Conservation (phyloP, 2,888 invertebrate genomes). For the Luperina nickerlii region DNA sequence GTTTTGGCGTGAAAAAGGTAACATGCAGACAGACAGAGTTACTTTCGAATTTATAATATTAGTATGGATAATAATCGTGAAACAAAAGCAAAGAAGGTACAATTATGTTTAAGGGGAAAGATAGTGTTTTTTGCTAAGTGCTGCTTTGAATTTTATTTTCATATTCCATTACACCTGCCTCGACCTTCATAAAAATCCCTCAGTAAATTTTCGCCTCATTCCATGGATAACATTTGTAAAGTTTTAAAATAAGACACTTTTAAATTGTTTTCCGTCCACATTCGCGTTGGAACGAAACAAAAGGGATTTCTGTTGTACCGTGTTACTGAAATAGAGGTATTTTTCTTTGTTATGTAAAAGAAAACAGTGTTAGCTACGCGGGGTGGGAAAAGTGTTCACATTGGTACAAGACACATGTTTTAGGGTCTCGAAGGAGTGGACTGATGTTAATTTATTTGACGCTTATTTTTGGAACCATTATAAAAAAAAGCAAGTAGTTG, state of each 20-base stretch:
- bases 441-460: conserved; percentile 28
- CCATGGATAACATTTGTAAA: conserved; percentile 44
- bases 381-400: conserved; percentile 39
- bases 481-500: not conserved
- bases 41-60: too few relatives aligned
- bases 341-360: conserved; percentile 59
- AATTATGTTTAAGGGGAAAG: not conserved
- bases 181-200: conserved; percentile 12
- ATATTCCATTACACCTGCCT: conserved; percentile 2
- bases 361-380: conserved; percentile 41
- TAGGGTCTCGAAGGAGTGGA: conserved; percentile 4
- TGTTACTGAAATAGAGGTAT: conserved; percentile 55
- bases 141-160: not conserved
- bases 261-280: conserved; percentile 53
- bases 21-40: too few relatives aligned
- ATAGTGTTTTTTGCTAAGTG: not conserved
- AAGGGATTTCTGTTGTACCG: conserved; percentile 56
- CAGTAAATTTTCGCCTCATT: conserved; percentile 46
- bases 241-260: conserved; percentile 64
- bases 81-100: not conserved
- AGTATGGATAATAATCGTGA: not conserved
- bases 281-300: conserved; percentile 53
- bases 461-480: not conserved
- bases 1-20: too few relatives aligned
- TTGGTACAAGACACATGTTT: conserved; percentile 45